phyloP scores from a whole-genome alignment of 2,888 invertebrate species.

The Andrena marginata region DNA sequence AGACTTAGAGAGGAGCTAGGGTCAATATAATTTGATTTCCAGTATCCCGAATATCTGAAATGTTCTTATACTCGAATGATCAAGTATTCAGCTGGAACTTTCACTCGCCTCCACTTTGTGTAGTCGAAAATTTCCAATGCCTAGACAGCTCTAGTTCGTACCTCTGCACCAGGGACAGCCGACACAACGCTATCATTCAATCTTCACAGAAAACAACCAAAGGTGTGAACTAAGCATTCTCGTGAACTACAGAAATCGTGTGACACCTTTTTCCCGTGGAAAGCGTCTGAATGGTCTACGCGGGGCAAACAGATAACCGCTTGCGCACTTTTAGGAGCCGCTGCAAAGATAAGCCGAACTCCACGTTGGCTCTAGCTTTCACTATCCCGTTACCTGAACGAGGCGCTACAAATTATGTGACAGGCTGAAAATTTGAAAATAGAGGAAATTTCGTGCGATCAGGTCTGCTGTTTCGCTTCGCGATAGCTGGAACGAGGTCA shows the following conservation, averaged over 20 bases:
- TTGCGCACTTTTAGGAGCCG: neutral
- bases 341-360: constrained; percentile 34
- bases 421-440: constrained; percentile 26
- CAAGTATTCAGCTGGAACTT: constrained; percentile 7
- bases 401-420: constrained; percentile 4
- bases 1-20: too few relatives aligned
- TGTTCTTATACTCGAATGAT: neutral
- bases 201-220: neutral
- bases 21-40: too few relatives aligned
- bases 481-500: neutral
- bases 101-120: neutral
- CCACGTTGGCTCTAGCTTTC: constrained; percentile 44
- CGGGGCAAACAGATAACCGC: constrained; percentile 21
- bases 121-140: too few relatives aligned
- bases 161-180: too few relatives aligned
- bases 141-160: too few relatives aligned
- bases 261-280: constrained; percentile 4
- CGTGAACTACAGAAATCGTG: neutral
- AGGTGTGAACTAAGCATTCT: neutral
- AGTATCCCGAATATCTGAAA: too few relatives aligned
- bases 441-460: constrained; percentile 2
- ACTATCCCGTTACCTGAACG: constrained; percentile 45
- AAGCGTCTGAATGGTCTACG: neutral
- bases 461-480: neutral
- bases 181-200: neutral